These are phyloP conservation scores for Pammene aurita DNA, from an alignment of 2,888 invertebrate genomes.

Conservation along the genomic window DNA sequence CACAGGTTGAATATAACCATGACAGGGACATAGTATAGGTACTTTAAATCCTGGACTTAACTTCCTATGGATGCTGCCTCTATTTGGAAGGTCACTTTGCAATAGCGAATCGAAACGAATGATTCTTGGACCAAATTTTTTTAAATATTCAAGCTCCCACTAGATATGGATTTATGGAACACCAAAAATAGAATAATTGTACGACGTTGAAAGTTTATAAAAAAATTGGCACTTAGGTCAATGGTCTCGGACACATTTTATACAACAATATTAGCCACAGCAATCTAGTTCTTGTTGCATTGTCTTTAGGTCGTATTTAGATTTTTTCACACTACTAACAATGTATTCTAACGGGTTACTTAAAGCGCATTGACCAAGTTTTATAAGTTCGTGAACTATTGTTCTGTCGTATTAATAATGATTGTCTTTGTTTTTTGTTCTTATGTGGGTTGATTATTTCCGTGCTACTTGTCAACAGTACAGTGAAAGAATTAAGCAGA, in stretches of 20 bases:
- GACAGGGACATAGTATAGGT: too few relatives aligned
- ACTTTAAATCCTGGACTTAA: too few relatives aligned
- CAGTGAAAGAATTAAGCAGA: not conserved
- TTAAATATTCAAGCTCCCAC: too few relatives aligned
- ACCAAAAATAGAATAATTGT: too few relatives aligned
- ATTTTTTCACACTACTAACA: not conserved
- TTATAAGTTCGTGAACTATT: slow-evolving; percentile 31
- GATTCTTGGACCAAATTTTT: too few relatives aligned
- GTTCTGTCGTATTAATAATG: slow-evolving; percentile 20
- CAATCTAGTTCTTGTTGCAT: not conserved
- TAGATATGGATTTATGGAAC: too few relatives aligned
- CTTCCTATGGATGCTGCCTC: too few relatives aligned
- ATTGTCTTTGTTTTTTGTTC: slow-evolving; percentile 6
- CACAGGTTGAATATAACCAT: too few relatives aligned
- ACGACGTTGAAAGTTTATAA: not conserved
- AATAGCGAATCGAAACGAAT: too few relatives aligned
- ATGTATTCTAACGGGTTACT: slow-evolving; percentile 6
- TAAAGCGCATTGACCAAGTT: slow-evolving; percentile 20
- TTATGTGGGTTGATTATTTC: not conserved
- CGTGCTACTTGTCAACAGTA: not conserved
- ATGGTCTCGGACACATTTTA: slow-evolving; percentile 15
- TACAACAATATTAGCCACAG: not conserved
- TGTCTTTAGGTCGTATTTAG: not conserved
- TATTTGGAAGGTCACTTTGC: too few relatives aligned
- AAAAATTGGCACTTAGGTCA: slow-evolving; percentile 26